A percentile compares a stretch with the other conserved stretches of the same genome.
These are phyloP conservation scores for Caenorhabditis macrosperma DNA, from an alignment of 2,888 invertebrate species.

Conservation along the genomic window DNA sequence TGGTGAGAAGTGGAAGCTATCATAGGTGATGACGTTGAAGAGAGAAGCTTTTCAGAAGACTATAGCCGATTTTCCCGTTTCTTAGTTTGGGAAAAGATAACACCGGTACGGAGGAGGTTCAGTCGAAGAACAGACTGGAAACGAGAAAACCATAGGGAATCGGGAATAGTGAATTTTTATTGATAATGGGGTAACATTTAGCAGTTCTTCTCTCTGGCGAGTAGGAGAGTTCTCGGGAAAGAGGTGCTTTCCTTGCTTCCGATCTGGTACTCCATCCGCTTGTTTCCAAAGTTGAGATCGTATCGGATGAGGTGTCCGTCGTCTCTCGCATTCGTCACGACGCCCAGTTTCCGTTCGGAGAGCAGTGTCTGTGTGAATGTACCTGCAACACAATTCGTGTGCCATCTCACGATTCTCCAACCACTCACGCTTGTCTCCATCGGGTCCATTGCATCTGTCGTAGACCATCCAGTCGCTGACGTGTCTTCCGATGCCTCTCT, in stretches of 20 bases:
- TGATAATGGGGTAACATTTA: neutral
- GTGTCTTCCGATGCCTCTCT: neutral
- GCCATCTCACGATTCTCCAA: neutral
- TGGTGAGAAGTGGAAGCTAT: no score
- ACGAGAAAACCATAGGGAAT: no score
- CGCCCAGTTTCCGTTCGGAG: neutral
- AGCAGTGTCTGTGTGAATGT: neutral
- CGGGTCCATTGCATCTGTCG: neutral
- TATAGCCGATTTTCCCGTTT: no score
- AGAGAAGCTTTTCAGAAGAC: no score
- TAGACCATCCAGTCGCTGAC: slow-evolving; percentile 1
- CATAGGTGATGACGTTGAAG: no score
- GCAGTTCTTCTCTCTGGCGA: neutral
- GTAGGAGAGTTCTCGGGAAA: neutral
- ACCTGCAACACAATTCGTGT: neutral
- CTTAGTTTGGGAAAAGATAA: no score
- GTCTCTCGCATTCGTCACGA: slow-evolving; percentile 1
- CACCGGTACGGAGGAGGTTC: no score
- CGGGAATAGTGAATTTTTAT: no score
- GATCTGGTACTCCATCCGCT: slow-evolving; percentile 1
- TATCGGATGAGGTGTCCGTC: neutral
- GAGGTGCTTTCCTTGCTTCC: neutral
- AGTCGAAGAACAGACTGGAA: no score
- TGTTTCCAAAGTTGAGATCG: neutral
- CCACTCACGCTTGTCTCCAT: neutral